Base-by-base conservation (phyloP, 2,113 vertebrate genomes). In the Candoia aspera region DNA sequence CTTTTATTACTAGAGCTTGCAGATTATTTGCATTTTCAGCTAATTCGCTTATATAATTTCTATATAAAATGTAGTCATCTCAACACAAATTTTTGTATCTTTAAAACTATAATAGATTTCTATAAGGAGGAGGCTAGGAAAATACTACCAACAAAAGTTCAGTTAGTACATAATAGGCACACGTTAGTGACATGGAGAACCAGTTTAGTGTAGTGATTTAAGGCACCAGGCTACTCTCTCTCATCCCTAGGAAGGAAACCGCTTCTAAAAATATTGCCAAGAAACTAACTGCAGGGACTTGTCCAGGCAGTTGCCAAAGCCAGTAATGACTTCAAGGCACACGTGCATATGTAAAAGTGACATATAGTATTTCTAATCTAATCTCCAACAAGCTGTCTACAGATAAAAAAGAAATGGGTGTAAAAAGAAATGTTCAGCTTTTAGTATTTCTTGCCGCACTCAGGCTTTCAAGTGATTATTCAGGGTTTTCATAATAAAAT, bases 381-480 rank as follows among this genome's bases (percentile, higher is more conserved):
- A 8, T 60, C 86, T 93, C 55, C 91, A 85, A 33, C 87, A 58
- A 91, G 62, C n/a, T 86, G 5, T 2, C 17, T 94, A 84, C 95
- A 53, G 60, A 3, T 60, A 26, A 59, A 57, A 1, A 33, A 87
- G 49, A 68, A 49, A 49, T 49, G n/a, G n/a, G n/a, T n/a, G n/a
- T n/a, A n/a, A n/a, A n/a, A n/a, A n/a, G n/a, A n/a, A n/a, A n/a
- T n/a, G n/a, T 57, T 68, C 88, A 79, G 26, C 90, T 89, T 49
- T 93, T 19, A 60, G 4, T 92, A 49, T 85, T 96, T 87, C 4
- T 42, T 92, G 84, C 8, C 37, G 86, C 57, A 33, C 46, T 49
- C 54, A 90, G 49, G 53, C 33, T 54, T 92, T 90, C 2, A 1
- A 0, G 13, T 93, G 21, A 17, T 10, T 17, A 55, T 4, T 62